Percentiles rank a stretch among this genome's conserved stretches.
phyloP scores from a whole-genome alignment of 2,797 vertebrate genomes.

The Discoglossus pictus region DNA sequence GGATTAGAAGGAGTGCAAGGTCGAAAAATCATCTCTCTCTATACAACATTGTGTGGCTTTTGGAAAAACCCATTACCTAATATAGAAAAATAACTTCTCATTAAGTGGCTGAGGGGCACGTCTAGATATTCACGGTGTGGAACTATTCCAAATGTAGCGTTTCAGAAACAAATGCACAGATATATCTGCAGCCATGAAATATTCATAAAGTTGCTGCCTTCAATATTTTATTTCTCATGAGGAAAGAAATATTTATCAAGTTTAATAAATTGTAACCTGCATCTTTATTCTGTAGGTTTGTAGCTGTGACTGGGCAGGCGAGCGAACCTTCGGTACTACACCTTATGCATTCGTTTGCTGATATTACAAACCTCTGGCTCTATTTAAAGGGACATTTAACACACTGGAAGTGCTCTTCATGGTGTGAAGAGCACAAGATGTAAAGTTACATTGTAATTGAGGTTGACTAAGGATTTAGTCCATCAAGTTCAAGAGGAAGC shows the following conservation, averaged over 20 bases:
- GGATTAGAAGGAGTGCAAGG: constrained; percentile 34
- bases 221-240: constrained; percentile 27
- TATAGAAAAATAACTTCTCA: constrained; percentile 49
- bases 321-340: no score
- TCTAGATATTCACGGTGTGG: constrained; percentile 12
- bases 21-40: constrained; percentile 32
- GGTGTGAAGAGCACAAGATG: no score
- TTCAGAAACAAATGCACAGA: constrained; percentile 9
- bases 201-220: constrained; percentile 28
- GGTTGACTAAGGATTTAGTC: no score
- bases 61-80: constrained; percentile 42
- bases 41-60: constrained; percentile 34
- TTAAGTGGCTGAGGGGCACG: constrained; percentile 25
- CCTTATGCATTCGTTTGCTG: no score
- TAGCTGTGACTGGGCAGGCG: no score
- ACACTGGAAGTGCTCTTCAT: no score
- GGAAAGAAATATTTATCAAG: constrained; percentile 29
- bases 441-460: no score
- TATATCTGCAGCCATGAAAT: constrained; percentile 29
- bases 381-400: no score
- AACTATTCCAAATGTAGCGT: constrained; percentile 18
- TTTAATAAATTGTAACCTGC: constrained; percentile 38
- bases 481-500: no score
- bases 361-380: no score
- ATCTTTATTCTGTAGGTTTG: constrained; percentile 9